Evolutionary conservation across 2,888 invertebrate species (phyloP).

Genomic region (Nemoura dubitans): DNA sequence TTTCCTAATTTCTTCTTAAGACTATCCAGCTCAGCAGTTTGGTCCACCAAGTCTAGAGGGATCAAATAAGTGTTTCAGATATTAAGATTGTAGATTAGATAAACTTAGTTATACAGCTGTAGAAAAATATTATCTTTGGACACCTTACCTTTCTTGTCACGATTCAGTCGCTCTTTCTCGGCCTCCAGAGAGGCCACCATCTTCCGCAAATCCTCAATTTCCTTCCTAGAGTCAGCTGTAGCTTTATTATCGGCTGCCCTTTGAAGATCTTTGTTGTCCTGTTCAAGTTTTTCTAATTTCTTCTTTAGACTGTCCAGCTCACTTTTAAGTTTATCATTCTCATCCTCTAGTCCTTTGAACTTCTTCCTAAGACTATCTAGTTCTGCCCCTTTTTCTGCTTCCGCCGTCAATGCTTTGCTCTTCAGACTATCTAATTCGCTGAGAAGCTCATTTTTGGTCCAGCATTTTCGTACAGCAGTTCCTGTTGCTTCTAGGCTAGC

Average conservation of each 20-base stretch:
- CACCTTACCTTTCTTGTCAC: constrained; percentile 34
- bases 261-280: not conserved
- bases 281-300: not conserved
- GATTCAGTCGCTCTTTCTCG: not conserved
- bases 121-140: not conserved
- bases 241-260: not conserved
- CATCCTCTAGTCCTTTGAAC: constrained; percentile 15
- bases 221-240: not conserved
- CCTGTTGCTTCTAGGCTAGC: not conserved
- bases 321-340: constrained; percentile 17
- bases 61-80: no score
- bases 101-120: no score
- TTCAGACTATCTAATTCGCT: no score
- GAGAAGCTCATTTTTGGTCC: no score
- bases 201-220: constrained; percentile 8
- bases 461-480: no score
- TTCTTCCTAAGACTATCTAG: constrained; percentile 17
- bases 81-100: not conserved
- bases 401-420: no score
- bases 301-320: no score
- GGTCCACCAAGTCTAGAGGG: not conserved
- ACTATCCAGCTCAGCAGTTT: not conserved
- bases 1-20: no score
- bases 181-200: constrained; percentile 19
- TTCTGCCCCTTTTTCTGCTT: not conserved